These are phyloP conservation scores for Conopomorpha cramerella DNA, from an alignment of 1,140 invertebrate genomes.

Conservation along the genomic window DNA sequence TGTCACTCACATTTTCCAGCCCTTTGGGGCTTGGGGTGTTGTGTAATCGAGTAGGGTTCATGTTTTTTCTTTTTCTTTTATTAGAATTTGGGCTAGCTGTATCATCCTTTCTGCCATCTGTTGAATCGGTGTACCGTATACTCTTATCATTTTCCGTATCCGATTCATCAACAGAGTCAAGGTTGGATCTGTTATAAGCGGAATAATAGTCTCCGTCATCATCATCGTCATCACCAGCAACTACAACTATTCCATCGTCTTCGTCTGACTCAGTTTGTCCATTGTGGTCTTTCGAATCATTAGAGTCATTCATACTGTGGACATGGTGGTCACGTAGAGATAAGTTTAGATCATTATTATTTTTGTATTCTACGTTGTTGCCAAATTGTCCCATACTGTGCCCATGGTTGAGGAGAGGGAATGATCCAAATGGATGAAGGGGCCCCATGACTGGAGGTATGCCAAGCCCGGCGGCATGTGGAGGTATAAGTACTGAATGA, in stretches of 20 bases:
- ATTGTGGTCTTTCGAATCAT: conserved; percentile 56
- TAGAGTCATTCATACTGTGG: conserved; percentile 42
- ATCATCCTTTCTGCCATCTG: conserved; percentile 41
- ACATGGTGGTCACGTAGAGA: conserved; percentile 39
- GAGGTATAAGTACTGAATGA: conserved; percentile 77
- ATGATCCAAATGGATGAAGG: conserved; percentile 76
- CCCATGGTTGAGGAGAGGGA: conserved; percentile 74
- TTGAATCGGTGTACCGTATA: conserved; percentile 76
- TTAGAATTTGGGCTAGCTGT: conserved; percentile 48
- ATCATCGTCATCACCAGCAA: conserved; percentile 67
- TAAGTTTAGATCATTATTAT: conserved; percentile 62
- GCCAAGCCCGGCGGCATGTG: conserved; percentile 64
- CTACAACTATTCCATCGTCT: conserved; percentile 67
- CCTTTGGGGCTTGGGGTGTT: conserved; percentile 18
- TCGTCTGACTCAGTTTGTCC: conserved; percentile 53
- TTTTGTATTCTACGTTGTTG: conserved; percentile 71
- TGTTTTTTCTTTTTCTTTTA: conserved; percentile 86
- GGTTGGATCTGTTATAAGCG: conserved; percentile 36
- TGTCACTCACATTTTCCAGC: conserved; percentile 9
- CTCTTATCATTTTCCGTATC: conserved; percentile 72
- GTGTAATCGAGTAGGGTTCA: conserved; percentile 82
- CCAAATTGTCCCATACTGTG: conserved; percentile 66
- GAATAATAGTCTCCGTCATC: conserved; percentile 65
- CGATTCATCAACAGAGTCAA: conserved; percentile 50
- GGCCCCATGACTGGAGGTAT: conserved; percentile 63